Base-by-base conservation (phyloP, 2,888 invertebrate genomes). In the Eucera pruinosa region DNA sequence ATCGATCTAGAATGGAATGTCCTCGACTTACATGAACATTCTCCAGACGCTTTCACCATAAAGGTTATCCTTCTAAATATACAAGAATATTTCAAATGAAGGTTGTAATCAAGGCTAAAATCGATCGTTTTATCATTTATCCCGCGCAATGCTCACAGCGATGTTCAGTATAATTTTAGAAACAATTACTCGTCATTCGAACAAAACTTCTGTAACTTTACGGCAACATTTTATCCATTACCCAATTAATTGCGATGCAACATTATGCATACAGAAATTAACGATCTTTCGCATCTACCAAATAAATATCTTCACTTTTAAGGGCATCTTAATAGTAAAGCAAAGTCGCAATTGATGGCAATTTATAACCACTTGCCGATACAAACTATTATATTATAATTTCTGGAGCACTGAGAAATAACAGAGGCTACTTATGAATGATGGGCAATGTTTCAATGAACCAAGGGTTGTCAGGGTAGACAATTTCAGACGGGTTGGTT, bases 21-120 rank as follows among this genome's bases (percentile, higher is more conserved):
- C 13, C 64, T 36, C 41, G 20, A 52, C 25, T 30, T 20, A 4
- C 11, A 27, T 15, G 36, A 45, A 18, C 30, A 13, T 13, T 33
- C 25, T 39, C 9, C 11, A 11, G 2, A 64, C 27, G 11, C 11
- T 9, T 30, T 20, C 4, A 41, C 13, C 27, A 3, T 30, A 25
- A 64, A 52, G 52, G 52, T 20, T 64, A 41, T 41, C 15, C 6
- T 41, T 64, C 64, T 64, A 52, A 52, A 64, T 50, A 52, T 64
- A 64, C 2, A 20, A 20, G 27, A 52, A 30, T 64, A 64, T 52
- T 20, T 27, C 27, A 30, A 52, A 52, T 18, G 41, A 41, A 45
- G 58, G 58, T 9, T 60, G 27, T 43, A 58, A 62, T 62, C 62
- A 62, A 50, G 62, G 48, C 13, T 62, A 20, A 15, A 11, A 52